Base-by-base conservation (phyloP, 2,888 invertebrate species). In the Agrotis ipsilon region DNA sequence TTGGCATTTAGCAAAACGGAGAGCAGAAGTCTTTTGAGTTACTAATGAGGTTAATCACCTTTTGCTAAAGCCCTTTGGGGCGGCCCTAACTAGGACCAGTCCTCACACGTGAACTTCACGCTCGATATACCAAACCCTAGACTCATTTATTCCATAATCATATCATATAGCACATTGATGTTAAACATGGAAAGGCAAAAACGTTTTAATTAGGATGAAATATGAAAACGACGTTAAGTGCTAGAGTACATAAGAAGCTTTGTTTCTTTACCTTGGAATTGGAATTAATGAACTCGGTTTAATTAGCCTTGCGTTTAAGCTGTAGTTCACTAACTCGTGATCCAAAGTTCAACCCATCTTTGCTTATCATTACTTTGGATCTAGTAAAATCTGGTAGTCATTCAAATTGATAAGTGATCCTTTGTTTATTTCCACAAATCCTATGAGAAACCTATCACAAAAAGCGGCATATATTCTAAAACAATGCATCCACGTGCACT, bases 31-130 rank as follows among this genome's bases (percentile, higher is more conserved):
- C 45, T 78, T 72, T 32, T 45, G 61, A 55, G n/a, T 27, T 45
- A 19, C 4, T 54, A 61, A 48, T 48, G 7, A 49, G 63, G 52
- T 55, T 52, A 24, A 63, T 55, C 49, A 65, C 48, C 54, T 59
- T 68, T 51, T 11, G 49, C 11, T 24, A 21, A 54, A 66, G 14
- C 21, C 24, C 21, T 81, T 18, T 51, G 74, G 43, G 54, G 7
- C 82, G 82, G 32, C 85, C 80, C 75, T 82, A 69, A 27, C 55
- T 73, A 80, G 78, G 81, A 79, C 75, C 78, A 76, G 80, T 84
- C 75, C 73, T 80, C 81, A 85, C 82, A 81, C 72, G 68, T 82
- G 77, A 83, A 81, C 79, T 87, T 87, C 83, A 90, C 87, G 88
- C 84, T 87, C 77, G 77, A 80, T 75, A 74, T 76, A 83, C 72